A percentile compares a stretch with the other conserved stretches of the same genome.
Evolutionary conservation across 2,888 invertebrate species (phyloP).

Genomic region (Drepana falcataria): DNA sequence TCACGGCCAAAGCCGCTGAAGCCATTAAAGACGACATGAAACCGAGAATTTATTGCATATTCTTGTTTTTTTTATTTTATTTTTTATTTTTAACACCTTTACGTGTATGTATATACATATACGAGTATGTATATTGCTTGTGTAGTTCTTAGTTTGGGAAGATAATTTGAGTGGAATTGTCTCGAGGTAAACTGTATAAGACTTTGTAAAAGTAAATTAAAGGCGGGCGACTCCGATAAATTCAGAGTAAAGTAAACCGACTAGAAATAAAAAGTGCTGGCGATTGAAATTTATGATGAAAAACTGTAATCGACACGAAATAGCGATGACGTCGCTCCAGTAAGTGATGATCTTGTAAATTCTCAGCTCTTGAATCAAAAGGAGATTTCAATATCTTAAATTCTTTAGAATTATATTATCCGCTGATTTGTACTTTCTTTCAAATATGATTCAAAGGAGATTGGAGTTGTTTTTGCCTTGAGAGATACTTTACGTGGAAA

Average conservation of each 20-base stretch:
- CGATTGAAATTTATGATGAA: constrained; percentile 26
- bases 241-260: constrained; percentile 11
- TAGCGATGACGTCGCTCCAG: constrained; percentile 28
- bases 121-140: too few relatives aligned
- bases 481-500: neutral
- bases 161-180: too few relatives aligned
- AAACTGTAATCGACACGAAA: constrained; percentile 29
- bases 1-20: too few relatives aligned
- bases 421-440: neutral
- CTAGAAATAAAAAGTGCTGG: constrained; percentile 24
- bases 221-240: too few relatives aligned
- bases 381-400: constrained; percentile 4
- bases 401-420: constrained; percentile 17
- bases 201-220: too few relatives aligned
- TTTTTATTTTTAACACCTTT: too few relatives aligned
- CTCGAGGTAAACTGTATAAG: too few relatives aligned
- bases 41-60: too few relatives aligned
- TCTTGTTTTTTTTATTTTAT: too few relatives aligned
- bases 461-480: neutral
- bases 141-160: too few relatives aligned
- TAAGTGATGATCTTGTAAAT: constrained; percentile 23
- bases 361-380: constrained; percentile 3
- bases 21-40: too few relatives aligned
- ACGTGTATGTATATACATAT: too few relatives aligned
- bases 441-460: neutral